phyloP scores from a whole-genome alignment of 2,888 invertebrate genomes.

The Norana najaformis region DNA sequence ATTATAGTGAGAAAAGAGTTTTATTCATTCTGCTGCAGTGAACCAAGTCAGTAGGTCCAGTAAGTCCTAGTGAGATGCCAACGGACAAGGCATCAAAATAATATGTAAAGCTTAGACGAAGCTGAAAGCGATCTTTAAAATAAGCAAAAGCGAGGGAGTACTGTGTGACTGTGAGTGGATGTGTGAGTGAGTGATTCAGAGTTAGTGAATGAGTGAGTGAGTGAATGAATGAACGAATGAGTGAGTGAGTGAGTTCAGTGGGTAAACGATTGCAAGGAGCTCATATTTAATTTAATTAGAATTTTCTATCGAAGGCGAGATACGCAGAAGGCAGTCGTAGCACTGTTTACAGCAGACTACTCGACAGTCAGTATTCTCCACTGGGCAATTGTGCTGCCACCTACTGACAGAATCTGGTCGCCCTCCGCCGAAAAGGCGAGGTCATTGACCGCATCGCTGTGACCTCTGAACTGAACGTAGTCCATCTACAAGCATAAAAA shows the following conservation, averaged over 20 bases:
- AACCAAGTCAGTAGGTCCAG: not conserved
- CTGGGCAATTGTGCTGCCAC: conserved; percentile 22
- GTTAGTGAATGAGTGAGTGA: not conserved
- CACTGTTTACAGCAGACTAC: not conserved
- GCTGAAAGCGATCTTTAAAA: not conserved
- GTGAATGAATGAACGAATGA: no score
- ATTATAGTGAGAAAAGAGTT: no score
- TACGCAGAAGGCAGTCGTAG: not conserved
- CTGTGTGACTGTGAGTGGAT: no score
- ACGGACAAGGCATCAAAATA: not conserved
- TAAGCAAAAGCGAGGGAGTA: no score
- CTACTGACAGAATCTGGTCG: not conserved
- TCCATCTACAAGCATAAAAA: conserved; percentile 8
- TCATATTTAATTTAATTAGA: not conserved
- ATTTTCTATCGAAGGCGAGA: not conserved
- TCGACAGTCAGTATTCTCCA: not conserved
- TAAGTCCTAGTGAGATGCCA: not conserved
- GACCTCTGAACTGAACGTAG: not conserved
- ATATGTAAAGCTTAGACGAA: not conserved
- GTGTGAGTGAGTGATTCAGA: not conserved
- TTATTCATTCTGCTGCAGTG: not conserved
- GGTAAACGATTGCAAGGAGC: not conserved
- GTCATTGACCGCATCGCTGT: not conserved
- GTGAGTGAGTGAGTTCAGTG: no score
- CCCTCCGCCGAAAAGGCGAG: not conserved